phyloP scores from a whole-genome alignment of 2,888 invertebrate genomes.

The Acrobasis repandana region DNA sequence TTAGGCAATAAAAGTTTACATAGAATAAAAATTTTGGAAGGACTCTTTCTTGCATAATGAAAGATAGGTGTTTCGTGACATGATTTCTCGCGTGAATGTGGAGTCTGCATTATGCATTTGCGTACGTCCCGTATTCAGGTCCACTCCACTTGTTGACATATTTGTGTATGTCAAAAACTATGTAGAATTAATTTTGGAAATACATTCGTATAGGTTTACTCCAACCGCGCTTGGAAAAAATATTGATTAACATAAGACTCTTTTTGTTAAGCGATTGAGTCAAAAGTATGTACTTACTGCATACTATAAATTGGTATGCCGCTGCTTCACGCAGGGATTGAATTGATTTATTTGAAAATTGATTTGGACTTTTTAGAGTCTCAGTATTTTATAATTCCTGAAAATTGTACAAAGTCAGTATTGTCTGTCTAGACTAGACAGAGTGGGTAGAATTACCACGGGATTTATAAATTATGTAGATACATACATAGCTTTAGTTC shows the following conservation, averaged over 20 bases:
- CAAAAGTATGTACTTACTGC: background rate
- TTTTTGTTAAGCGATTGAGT: background rate
- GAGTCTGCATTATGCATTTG: no score
- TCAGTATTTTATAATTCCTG: slow-evolving; percentile 34
- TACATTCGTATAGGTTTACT: background rate
- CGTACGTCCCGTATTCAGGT: no score
- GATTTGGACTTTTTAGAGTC: slow-evolving; percentile 1
- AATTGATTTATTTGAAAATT: background rate
- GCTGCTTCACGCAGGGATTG: background rate
- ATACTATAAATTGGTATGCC: background rate
- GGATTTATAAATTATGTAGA: slow-evolving; percentile 17
- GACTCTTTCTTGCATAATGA: no score
- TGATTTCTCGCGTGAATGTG: no score
- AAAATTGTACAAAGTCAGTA: slow-evolving; percentile 43
- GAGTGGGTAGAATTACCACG: slow-evolving; percentile 22
- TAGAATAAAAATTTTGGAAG: no score
- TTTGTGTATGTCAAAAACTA: background rate
- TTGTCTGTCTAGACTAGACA: slow-evolving; percentile 34
- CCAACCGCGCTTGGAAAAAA: background rate
- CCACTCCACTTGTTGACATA: background rate
- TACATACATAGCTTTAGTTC: slow-evolving; percentile 16
- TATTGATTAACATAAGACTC: background rate
- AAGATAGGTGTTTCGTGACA: no score
- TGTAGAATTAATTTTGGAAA: background rate
- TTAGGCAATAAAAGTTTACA: no score